phyloP scores from a whole-genome alignment of 37 sponge, comb jelly and placozoan genomes.

The Beroe forskalii region DNA sequence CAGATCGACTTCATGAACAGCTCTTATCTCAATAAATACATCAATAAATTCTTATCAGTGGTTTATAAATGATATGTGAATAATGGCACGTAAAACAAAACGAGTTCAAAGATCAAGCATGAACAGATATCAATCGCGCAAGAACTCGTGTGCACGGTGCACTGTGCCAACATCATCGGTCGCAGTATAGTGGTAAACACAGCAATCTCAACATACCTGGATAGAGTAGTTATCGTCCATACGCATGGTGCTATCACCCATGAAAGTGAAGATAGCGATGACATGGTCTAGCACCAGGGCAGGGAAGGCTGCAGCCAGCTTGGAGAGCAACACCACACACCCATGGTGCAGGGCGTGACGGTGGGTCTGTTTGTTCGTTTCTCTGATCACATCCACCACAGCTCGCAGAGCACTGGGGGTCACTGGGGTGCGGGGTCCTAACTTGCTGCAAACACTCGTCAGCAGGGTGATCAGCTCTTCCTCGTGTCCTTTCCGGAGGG shows the following conservation, averaged over 20 bases:
- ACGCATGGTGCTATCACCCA: conserved; percentile 82
- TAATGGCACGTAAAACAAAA: not conserved
- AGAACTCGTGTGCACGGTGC: too few species aligned
- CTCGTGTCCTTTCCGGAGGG: conserved; percentile 7
- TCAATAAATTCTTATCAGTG: not conserved
- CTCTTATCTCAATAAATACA: not conserved
- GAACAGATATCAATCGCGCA: too few species aligned
- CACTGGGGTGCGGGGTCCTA: not conserved
- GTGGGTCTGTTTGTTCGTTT: conserved; percentile 28
- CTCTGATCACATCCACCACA: conserved; percentile 47
- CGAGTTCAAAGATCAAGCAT: too few species aligned
- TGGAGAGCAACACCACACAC: conserved; percentile 39
- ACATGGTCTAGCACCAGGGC: conserved; percentile 85
- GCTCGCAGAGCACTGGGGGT: conserved; percentile 24
- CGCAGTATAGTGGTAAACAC: not conserved
- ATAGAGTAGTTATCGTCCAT: conserved; percentile 89
- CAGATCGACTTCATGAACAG: not conserved
- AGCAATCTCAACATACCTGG: conserved; percentile 68
- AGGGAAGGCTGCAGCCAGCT: conserved; percentile 61
- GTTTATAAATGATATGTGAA: not conserved
- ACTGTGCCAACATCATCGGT: too few species aligned
- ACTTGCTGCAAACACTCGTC: conserved; percentile 18
- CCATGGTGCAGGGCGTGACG: conserved; percentile 36
- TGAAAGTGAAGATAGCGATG: conserved; percentile 98
- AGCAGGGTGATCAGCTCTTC: conserved; percentile 36